Evolutionary conservation across 2,888 invertebrate genomes (phyloP), one percentile per base, ranked within the genome.

Genomic region (Lasioglossum morio): DNA sequence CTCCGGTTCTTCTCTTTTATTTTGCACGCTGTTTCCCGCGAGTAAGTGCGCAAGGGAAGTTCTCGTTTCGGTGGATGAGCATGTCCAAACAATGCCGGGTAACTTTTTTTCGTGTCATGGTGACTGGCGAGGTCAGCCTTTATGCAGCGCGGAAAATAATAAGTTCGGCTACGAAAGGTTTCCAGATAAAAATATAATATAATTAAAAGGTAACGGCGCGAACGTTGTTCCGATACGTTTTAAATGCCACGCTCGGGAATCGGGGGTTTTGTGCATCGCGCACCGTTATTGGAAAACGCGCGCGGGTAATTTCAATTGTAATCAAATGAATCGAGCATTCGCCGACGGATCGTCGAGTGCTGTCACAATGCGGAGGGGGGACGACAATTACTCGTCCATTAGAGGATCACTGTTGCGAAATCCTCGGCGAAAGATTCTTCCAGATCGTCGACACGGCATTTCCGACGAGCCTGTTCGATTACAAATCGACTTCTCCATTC

Each of bases 151-250:
- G 76, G 60, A 77, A 85, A 87, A 82, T 76, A 72, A 60, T 48
- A 70, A 83, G 78, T 78, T 74, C 34, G 76, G 53, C 30, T n/a
- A 30, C 74, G 75, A 75, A 86, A 86, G 87, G 87, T 86, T 86
- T 69, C 14, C 34, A 75, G 82, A 76, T 86, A 87, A 86, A 87
- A 87, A 87, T 86, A 87, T 23, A 34, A 48, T 80, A 69, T 69
- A 23, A 69, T 87, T 78, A 53, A 60, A 78, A 80, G 53, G 30
- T 34, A 69, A 40, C 70, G 27, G 57, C 53, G 70, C 43, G 40
- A 19, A 70, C 74, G 34, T n/a, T 46, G 37, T 70, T 34, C 46
- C 46, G 63, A 30, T 72, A 30, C 40, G 37, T 48, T 84, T 48
- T 73, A 57, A n/a, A 63, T 53, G 16, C 27, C 43, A 27, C 8